Evolutionary conservation across 2,888 invertebrate genomes (phyloP).

Genomic region (Protula sp.): DNA sequence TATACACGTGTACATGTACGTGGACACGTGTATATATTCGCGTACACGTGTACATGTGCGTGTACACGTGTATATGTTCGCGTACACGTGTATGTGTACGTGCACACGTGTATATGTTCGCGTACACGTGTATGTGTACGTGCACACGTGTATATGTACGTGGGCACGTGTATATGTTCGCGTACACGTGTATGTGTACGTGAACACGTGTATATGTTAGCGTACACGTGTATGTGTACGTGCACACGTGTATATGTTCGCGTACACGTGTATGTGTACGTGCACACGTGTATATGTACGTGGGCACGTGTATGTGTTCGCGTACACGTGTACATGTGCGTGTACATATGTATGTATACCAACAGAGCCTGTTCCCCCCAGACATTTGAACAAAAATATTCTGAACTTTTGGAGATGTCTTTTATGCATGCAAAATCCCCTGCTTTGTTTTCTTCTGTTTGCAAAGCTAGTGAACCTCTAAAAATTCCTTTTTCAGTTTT

Average conservation of each 20-base stretch:
- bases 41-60: background rate
- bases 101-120: background rate
- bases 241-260: slow-evolving; percentile 3
- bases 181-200: slow-evolving; percentile 2
- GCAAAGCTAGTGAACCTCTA: too few relatives aligned
- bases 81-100: background rate
- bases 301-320: slow-evolving; percentile 2
- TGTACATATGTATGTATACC: background rate
- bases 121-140: background rate
- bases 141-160: background rate
- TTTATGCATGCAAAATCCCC: too few relatives aligned
- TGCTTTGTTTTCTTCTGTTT: too few relatives aligned
- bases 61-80: background rate
- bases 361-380: too few relatives aligned
- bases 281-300: slow-evolving; percentile 3
- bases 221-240: slow-evolving; percentile 6
- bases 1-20: background rate
- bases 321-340: background rate
- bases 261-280: slow-evolving; percentile 1
- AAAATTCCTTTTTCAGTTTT: too few relatives aligned
- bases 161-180: slow-evolving; percentile 2
- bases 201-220: slow-evolving; percentile 5
- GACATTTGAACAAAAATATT: too few relatives aligned
- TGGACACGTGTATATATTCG: too few relatives aligned
- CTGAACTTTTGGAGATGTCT: too few relatives aligned